Evolutionary conservation across 2,888 invertebrate species (phyloP).

Genomic region (Camptogramma bilineatum): DNA sequence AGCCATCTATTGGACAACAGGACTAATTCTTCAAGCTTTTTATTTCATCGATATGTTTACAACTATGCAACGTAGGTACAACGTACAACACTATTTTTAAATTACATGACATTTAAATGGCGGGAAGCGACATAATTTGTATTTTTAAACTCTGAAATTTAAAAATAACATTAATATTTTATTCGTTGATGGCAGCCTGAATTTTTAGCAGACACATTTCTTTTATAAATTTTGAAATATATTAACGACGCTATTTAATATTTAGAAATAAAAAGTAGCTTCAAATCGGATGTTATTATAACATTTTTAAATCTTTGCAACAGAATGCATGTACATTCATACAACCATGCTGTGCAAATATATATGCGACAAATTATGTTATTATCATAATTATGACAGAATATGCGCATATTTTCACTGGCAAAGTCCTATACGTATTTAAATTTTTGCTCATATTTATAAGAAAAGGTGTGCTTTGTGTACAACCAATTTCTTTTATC

Average conservation of each 20-base stretch:
- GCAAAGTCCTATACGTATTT: background rate
- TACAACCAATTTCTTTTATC: slow-evolving; percentile 2
- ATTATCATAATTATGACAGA: background rate
- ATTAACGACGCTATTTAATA: background rate
- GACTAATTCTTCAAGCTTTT: slow-evolving; percentile 24
- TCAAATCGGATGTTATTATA: background rate
- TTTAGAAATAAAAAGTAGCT: background rate
- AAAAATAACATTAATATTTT: background rate
- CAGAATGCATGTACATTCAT: background rate
- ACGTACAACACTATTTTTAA: slow-evolving; percentile 39
- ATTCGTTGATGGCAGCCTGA: background rate
- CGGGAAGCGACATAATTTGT: slow-evolving; percentile 49
- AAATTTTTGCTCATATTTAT: background rate
- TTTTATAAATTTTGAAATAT: background rate
- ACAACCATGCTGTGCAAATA: background rate
- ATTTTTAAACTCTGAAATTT: slow-evolving; percentile 32
- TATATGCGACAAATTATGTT: background rate
- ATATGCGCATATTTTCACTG: background rate
- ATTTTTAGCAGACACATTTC: background rate
- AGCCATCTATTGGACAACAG: slow-evolving; percentile 32
- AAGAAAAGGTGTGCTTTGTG: background rate
- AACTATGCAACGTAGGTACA: slow-evolving; percentile 37
- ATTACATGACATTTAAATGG: slow-evolving; percentile 48
- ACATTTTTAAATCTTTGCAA: background rate
- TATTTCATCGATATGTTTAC: slow-evolving; percentile 36